Evolutionary conservation across 2,888 invertebrate species (phyloP), one percentile per base, ranked within the genome.

Genomic region (Scelioninae gen. 1): DNA sequence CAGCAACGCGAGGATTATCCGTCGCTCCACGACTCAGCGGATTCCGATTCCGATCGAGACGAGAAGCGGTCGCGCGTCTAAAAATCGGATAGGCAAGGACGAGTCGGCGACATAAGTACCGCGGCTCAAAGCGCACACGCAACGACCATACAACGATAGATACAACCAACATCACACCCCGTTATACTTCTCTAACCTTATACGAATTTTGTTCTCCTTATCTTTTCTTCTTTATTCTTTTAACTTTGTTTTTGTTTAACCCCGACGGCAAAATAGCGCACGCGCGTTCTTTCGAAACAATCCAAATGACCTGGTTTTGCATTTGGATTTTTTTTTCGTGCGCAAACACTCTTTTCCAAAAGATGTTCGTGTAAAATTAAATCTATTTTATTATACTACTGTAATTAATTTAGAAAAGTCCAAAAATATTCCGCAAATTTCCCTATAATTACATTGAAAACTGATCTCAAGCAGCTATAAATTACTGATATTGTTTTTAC

Each of bases 1-100:
- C 92, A 91, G 88, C 92, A 92, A 84, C 92, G 93, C 88, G 93
- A 93, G 88, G 93, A 93, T 88, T 93, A 92, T 91, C 93, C 92
- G 88, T 91, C 93, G 74, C 91, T 93, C 87, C 92, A 92, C 85
- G 92, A 92, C 89, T 90, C 91, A 87, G 89, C 90, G 85, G 91
- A 91, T 86, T 92, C 92, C 86, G 92, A 92, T 90, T 92, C 92
- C 85, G 92, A 92, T 89, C 91, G 92, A 82, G 92, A 88, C 85
- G 91, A 91, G 88, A 91, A 89, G 88, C 91, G 91, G 86, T 90
- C 92, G 88, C 91, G 92, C 84, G 88, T 91, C 88, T 92, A 91
- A 90, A 68, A 79, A 23, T 72, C 65, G 72, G 32, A 56, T 31
- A 53, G 34, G 55, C 72, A 56, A 65, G 75, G 75, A 77, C 53